These are phyloP conservation scores for Hemicentrotus pulcherrimus DNA, from an alignment of 35 echinoderm and acorn worm species.

Conservation along the genomic window DNA sequence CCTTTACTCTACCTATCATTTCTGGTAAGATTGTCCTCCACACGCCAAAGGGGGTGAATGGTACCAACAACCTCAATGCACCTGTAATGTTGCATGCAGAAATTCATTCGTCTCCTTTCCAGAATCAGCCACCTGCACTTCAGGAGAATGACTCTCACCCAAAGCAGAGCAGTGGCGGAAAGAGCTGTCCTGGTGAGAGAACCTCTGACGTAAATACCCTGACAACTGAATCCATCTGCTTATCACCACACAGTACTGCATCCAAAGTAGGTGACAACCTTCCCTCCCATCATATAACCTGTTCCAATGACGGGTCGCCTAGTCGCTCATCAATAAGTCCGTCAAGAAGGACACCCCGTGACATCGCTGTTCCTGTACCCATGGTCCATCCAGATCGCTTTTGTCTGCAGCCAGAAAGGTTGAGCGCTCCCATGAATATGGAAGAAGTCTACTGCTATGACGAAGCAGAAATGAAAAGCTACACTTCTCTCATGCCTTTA, in stretches of 20 bases:
- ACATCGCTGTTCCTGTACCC: not conserved
- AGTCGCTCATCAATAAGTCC: not conserved
- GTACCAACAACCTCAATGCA: conserved; percentile 40
- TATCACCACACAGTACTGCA: not conserved
- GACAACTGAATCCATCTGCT: not conserved
- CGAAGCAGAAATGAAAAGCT: not conserved
- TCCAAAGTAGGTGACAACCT: not conserved
- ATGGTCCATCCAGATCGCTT: not conserved
- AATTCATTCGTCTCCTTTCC: conserved; percentile 8
- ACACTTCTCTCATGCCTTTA: not conserved
- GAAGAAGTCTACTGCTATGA: not conserved
- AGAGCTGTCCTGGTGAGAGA: not conserved
- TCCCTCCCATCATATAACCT: not conserved
- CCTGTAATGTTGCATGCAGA: conserved; percentile 31
- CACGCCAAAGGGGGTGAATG: not conserved
- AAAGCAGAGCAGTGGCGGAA: not conserved
- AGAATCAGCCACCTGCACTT: not conserved
- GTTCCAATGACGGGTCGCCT: not conserved
- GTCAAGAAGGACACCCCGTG: not conserved
- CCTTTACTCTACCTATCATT: conserved; percentile 19
- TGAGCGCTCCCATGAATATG: not conserved
- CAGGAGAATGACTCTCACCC: not conserved
- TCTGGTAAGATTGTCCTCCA: conserved; percentile 37
- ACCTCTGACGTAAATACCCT: not conserved
- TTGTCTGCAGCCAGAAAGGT: not conserved